phyloP scores from a whole-genome alignment of 2,888 invertebrate genomes.

The Hoplodrina ambigua region DNA sequence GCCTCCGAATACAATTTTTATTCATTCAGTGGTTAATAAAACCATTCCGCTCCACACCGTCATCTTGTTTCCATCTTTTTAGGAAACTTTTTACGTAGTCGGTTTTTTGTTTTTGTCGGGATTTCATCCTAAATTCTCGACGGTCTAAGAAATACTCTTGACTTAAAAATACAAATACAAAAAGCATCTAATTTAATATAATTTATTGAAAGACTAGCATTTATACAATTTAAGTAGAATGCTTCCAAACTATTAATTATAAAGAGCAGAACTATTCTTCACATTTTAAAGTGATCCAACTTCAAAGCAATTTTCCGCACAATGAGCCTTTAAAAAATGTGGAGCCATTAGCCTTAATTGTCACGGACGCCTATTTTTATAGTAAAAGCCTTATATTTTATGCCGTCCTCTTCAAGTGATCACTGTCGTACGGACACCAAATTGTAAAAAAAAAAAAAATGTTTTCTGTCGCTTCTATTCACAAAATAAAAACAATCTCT shows the following conservation, averaged over 20 bases:
- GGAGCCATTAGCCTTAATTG: constrained; percentile 73
- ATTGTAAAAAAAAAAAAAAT: constrained; percentile 43
- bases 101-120: too few relatives aligned
- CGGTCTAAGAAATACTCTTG: too few relatives aligned
- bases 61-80: too few relatives aligned
- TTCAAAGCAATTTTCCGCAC: constrained; percentile 67
- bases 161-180: too few relatives aligned
- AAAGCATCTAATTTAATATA: too few relatives aligned
- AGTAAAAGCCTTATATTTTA: constrained; percentile 65
- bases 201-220: background rate
- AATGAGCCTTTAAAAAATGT: constrained; percentile 71
- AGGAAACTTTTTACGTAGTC: too few relatives aligned
- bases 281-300: constrained; percentile 62
- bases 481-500: constrained; percentile 32
- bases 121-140: too few relatives aligned
- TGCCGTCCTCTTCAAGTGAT: constrained; percentile 61
- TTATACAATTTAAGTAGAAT: constrained; percentile 17
- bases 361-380: constrained; percentile 68
- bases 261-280: constrained; percentile 36
- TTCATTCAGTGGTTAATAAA: too few relatives aligned
- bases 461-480: background rate
- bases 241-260: constrained; percentile 33
- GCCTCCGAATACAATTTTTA: too few relatives aligned
- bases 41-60: too few relatives aligned
- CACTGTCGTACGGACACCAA: constrained; percentile 38